Evolutionary conservation across 2,113 vertebrate species (phyloP).

Genomic region (Rallus limicola): DNA sequence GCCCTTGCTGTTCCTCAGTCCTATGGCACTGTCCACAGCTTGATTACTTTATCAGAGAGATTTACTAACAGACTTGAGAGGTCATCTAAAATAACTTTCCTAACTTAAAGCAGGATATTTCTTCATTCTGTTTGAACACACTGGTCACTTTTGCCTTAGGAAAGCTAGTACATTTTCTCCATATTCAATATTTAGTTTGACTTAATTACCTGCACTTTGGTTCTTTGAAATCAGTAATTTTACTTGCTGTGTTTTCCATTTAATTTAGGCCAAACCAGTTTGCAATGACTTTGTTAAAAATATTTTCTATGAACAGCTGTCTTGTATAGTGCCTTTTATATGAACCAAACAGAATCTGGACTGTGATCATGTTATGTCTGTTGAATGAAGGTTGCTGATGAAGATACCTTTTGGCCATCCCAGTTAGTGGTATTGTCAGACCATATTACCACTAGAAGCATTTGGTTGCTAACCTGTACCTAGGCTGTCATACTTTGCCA

Average conservation of each 20-base stretch:
- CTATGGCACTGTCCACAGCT: neutral
- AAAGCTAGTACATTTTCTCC: neutral
- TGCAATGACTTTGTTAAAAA: neutral
- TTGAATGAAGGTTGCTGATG: neutral
- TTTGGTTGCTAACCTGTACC: neutral
- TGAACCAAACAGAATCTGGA: neutral
- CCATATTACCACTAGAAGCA: neutral
- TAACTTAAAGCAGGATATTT: neutral
- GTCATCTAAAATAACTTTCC: neutral
- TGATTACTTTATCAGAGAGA: neutral
- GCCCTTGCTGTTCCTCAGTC: neutral
- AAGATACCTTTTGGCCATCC: neutral
- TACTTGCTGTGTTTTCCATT: neutral
- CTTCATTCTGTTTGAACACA: neutral
- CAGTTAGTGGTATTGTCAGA: neutral
- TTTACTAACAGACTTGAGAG: neutral
- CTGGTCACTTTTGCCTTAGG: neutral
- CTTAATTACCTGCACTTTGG: neutral
- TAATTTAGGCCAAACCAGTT: neutral
- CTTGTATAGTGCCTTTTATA: neutral
- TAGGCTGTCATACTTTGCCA: neutral
- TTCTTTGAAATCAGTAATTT: neutral
- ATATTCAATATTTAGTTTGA: neutral
- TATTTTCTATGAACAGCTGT: neutral
- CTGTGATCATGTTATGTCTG: neutral